Evolutionary conservation across 2,888 invertebrate species (phyloP).

Genomic region (Syrista parreyssii): DNA sequence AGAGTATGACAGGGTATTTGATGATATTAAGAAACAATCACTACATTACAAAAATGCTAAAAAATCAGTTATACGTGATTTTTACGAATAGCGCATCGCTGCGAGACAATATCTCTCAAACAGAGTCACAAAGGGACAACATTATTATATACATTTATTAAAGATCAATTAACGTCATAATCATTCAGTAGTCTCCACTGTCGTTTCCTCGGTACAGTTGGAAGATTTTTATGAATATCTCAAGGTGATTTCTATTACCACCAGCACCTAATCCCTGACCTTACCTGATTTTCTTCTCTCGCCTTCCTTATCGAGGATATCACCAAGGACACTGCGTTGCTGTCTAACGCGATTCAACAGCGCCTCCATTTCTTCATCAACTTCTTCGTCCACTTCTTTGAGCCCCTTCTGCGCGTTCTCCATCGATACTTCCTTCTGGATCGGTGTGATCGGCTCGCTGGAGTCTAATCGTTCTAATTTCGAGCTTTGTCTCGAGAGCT

Average conservation of each 20-base stretch:
- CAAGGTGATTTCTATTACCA: neutral
- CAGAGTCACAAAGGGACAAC: neutral
- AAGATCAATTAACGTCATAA: neutral
- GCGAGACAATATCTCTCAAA: neutral
- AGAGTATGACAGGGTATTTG: neutral
- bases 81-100: neutral
- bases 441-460: slow-evolving; percentile 25
- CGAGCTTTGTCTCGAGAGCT: slow-evolving; percentile 33
- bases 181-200: neutral
- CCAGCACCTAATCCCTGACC: neutral
- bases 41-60: neutral
- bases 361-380: slow-evolving; percentile 73
- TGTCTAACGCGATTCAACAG: slow-evolving; percentile 74
- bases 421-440: slow-evolving; percentile 24
- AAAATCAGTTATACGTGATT: neutral
- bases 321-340: slow-evolving; percentile 78
- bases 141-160: neutral
- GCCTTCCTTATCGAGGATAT: slow-evolving; percentile 73
- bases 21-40: neutral
- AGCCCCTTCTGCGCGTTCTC: slow-evolving; percentile 44
- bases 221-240: neutral
- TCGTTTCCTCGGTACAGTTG: neutral
- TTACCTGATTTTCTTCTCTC: slow-evolving; percentile 46
- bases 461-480: slow-evolving; percentile 37
- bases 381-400: slow-evolving; percentile 64